Evolutionary conservation across 2,797 vertebrate species (phyloP), one percentile per base, ranked within the genome.

Genomic region (Microtus californicus): DNA sequence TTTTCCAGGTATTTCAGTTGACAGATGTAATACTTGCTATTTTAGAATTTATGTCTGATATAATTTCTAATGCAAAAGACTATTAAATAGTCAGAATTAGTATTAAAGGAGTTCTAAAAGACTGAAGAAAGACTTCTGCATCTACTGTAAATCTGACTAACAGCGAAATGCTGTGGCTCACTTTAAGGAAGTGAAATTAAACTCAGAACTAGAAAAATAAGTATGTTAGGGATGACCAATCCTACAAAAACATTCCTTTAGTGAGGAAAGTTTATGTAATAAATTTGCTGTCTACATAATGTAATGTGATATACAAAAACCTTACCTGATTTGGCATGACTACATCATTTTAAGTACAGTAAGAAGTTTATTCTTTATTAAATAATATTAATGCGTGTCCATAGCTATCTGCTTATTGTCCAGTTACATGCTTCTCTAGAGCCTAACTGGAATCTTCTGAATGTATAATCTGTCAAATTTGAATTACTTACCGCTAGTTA

Each of bases 1-100:
- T 99, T 95, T 99, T 99, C 98, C 99, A 99, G 99, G 99, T 99
- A 99, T 69, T 86, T 89, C 23, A 71, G 19, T 89, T 93, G 63
- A 94, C 59, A 95, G 40, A 90, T 67, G 9, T 56, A 63, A n/a
- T 85, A 61, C 80, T 90, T 86, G 67, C 82, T 1, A 82, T 81
- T 96, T 91, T 90, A 51, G 34, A 85, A 91, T 51, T 85, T 95
- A 43, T 78, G 11, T 91, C 67, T 90, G n/a, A 51, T 79, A 82
- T 91, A 65, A 76, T 67, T 97, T 95, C 92, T 87, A n/a, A 93
- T 90, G 19, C 63, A 9, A 74, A 15, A 74, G 48, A 54, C 56
- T 88, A 92, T 78, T 90, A 23, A 67, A 69, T 54, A 78, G 37
- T 76, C 43, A 85, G 54, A 93, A 91, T 59, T 78, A 88, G 40